A percentile compares a stretch with the other conserved stretches of the same genome.
Evolutionary conservation across 2,888 invertebrate species (phyloP).

Genomic region (Ormyrus labotus): DNA sequence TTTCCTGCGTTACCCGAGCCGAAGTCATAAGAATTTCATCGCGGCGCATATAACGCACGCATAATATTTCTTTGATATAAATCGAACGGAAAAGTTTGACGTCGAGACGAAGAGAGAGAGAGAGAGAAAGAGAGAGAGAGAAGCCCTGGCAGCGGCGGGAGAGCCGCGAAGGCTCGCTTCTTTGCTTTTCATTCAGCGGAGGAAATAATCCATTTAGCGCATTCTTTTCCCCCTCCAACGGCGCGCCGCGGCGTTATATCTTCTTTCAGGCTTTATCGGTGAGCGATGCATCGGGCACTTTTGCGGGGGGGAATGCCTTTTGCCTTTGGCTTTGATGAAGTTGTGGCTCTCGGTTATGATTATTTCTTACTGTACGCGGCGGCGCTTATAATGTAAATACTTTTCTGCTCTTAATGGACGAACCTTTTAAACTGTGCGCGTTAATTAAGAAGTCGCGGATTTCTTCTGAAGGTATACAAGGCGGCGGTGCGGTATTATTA

Average conservation of each 20-base stretch:
- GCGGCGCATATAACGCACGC: neutral
- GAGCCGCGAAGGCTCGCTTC: slow-evolving; percentile 29
- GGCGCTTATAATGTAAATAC: too few species aligned
- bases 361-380: too few species aligned
- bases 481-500: too few species aligned
- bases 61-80: slow-evolving; percentile 37
- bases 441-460: too few species aligned
- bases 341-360: too few species aligned
- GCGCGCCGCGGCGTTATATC: neutral
- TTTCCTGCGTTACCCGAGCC: slow-evolving; percentile 37
- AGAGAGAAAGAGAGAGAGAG: too few species aligned
- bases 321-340: too few species aligned
- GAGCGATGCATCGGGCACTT: too few species aligned
- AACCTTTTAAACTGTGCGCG: too few species aligned
- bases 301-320: too few species aligned
- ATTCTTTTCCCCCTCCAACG: neutral
- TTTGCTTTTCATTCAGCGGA: slow-evolving; percentile 5
- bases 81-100: slow-evolving; percentile 52
- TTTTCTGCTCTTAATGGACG: too few species aligned
- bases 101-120: neutral
- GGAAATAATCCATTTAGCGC: slow-evolving; percentile 44
- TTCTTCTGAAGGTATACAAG: too few species aligned
- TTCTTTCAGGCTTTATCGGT: slow-evolving; percentile 2
- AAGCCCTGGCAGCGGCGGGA: neutral
- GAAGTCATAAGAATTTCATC: slow-evolving; percentile 47